These are phyloP conservation scores for Neodon shergylaensis DNA, from an alignment of 2,113 vertebrate genomes.

Conservation along the genomic window DNA sequence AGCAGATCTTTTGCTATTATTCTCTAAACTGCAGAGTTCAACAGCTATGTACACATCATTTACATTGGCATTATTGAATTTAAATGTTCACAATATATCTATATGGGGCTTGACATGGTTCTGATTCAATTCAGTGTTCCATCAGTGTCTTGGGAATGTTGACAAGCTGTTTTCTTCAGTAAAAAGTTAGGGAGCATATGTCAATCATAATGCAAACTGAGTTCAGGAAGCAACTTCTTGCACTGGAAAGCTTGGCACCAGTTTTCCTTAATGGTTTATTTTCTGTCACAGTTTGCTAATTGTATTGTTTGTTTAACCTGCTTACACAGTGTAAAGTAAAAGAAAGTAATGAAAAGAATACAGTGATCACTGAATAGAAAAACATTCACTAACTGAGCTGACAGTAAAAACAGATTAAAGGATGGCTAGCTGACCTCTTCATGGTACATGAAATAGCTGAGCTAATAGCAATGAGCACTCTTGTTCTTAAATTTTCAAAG, in stretches of 20 bases:
- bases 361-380: conserved; percentile 38
- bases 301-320: conserved; percentile 51
- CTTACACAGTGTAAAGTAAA: neutral
- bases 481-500: neutral
- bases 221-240: neutral
- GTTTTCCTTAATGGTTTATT: neutral
- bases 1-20: neutral
- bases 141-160: neutral
- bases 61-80: neutral
- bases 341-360: neutral
- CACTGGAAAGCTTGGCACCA: neutral
- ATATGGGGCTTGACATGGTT: neutral
- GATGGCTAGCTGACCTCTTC: neutral
- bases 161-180: neutral
- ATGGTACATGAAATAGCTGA: neutral
- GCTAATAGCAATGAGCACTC: neutral
- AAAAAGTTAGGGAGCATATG: neutral
- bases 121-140: neutral
- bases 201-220: neutral
- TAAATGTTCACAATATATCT: neutral
- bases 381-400: conserved; percentile 34
- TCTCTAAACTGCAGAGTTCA: neutral
- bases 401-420: conserved; percentile 64
- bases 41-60: neutral
- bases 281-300: conserved; percentile 34